These are phyloP conservation scores for Ceratotherium simum DNA, from an alignment of 2,113 vertebrate species.

Conservation along the genomic window DNA sequence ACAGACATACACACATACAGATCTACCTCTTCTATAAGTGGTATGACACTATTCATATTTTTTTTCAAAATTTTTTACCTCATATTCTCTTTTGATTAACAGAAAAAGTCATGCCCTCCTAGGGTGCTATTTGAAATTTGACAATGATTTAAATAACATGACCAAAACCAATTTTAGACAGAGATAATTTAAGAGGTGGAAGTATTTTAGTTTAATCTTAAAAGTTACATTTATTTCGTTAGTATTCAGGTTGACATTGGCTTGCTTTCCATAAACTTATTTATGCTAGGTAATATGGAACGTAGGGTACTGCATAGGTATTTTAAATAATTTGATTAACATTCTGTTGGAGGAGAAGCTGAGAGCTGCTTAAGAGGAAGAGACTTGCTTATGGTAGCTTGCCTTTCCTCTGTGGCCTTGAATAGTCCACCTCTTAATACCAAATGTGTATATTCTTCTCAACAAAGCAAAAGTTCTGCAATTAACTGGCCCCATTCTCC, in stretches of 20 bases:
- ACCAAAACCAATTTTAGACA: not conserved
- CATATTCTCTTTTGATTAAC: not conserved
- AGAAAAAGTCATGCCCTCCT: not conserved
- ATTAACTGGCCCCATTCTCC: not conserved
- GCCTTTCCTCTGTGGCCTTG: not conserved
- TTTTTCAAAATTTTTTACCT: not conserved
- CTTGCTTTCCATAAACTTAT: not conserved
- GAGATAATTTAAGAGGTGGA: not conserved
- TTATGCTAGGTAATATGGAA: not conserved
- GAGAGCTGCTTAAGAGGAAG: not conserved
- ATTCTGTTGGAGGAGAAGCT: not conserved
- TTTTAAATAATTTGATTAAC: not conserved
- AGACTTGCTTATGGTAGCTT: not conserved
- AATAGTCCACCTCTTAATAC: not conserved
- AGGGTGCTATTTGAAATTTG: not conserved
- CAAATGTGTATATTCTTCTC: not conserved
- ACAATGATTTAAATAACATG: not conserved
- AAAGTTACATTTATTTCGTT: not conserved
- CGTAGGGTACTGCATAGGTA: not conserved
- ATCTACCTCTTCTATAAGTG: not conserved
- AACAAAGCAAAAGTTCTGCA: not conserved
- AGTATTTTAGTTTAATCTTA: slow-evolving; percentile 4
- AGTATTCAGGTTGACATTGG: not conserved
- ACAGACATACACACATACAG: not conserved
- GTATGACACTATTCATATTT: not conserved